phyloP scores from a whole-genome alignment of 2,113 vertebrate species.

The Donacobius atricapilla region DNA sequence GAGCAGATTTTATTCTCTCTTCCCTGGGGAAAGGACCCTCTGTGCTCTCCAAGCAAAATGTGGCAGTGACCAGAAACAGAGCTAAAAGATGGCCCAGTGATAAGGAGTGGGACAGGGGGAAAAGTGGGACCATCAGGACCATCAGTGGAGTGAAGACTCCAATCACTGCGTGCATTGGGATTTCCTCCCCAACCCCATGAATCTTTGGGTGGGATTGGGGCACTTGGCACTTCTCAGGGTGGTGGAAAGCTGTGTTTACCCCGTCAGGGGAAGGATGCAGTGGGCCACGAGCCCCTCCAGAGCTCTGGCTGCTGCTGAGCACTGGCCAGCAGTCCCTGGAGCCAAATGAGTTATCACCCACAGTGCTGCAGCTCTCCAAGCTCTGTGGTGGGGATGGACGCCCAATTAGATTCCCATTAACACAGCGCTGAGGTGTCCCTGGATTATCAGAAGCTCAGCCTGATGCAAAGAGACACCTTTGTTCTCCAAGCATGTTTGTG shows the following conservation, averaged over 20 bases:
- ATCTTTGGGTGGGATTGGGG: background rate
- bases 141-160: background rate
- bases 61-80: background rate
- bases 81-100: background rate
- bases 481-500: fast-evolving
- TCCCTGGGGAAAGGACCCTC: background rate
- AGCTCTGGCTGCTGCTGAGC: background rate
- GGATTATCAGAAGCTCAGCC: background rate
- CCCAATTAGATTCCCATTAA: background rate
- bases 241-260: background rate
- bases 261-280: background rate
- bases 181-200: background rate
- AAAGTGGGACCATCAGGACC: background rate
- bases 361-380: background rate
- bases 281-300: background rate
- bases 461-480: background rate
- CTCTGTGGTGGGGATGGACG: background rate
- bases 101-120: background rate
- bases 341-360: background rate
- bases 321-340: background rate
- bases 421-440: background rate
- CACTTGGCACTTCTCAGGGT: background rate
- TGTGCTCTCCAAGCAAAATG: background rate
- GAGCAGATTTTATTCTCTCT: background rate
- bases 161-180: fast-evolving